Base-by-base conservation (phyloP, 1,140 invertebrate species). In the silkworm (Bombyx mori) region DNA sequence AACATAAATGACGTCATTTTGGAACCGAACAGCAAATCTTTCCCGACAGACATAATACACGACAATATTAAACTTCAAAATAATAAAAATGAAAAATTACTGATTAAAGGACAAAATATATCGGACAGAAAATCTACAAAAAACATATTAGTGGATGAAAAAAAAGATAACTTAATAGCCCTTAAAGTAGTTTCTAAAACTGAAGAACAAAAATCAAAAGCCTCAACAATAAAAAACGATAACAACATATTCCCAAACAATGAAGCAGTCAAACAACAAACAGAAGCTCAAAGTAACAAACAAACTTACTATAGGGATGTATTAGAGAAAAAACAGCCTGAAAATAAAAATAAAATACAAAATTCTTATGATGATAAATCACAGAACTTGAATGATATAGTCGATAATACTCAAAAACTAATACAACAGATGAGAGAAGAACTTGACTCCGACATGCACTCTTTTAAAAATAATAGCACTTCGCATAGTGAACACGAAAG, bases 341-440 rank as follows among this genome's bases (percentile, higher is more conserved):
- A 35, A 35, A 35, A 50, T 45, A 5, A 26, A 45, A 53, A 52
- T 57, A 57, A 44, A 22, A 57, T 35, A 57, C 51, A 35, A 52
- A 60, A 60, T 51, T 5, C 3, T 8, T n/a, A 51, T 7, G 70
- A 78, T 56, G 73, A 75, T 56, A 81, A 75, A 69, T 55, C 79
- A 44, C 89, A 85, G 59, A 90, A 90, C 67, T 76, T 90, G 3
- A 89, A 79, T 54, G 89, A 90, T 60, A 83, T 91, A 43, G 89
- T 91, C 4, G 87, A 89, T 56, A 89, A 90, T 52, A 91, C 90
- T 8, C 90, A 91, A 69, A 85, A 86, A 44, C 61, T 91, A 57
- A 90, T 91, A 51, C 90, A 91, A 60, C 90, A 90, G 82, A 91
- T 91, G 90, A 89, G 89, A 71, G 89, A 90, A 60, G 90, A 91